Base-by-base conservation (phyloP, 2,113 vertebrate genomes). In the Colistium nudipinnis region DNA sequence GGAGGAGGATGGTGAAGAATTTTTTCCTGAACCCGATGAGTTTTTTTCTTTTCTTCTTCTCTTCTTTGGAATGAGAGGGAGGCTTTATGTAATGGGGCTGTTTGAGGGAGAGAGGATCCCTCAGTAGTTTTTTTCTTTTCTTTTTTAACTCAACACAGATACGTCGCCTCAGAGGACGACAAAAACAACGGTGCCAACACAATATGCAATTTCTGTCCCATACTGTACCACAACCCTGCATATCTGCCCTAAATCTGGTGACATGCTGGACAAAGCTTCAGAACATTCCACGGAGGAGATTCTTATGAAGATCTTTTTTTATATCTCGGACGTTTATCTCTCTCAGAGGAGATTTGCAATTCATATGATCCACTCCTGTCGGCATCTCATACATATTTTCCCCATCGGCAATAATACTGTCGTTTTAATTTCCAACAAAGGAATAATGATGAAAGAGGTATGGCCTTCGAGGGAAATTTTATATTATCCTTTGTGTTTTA, bases 1-100 rank as follows among this genome's bases (percentile, higher is more conserved):
- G 35, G 41, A 39, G 57, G 36, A 22, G 77, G 33, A 47, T 24
- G 38, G 70, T 89, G 89, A 90, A 76, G 80, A 85, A 85, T 89
- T 88, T 78, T 91, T 91, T 91, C 85, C 88, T 51, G 72, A n/a
- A 63, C 35, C 49, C 38, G 86, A 53, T 10, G 36, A 39, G 24
- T 43, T 67, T 68, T 85, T 71, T 70, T 66, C 67, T 45, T 43
- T 67, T 68, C 83, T 71, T 70, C 69, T 70, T 45, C 62, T 22
- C 28, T 56, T 55, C 54, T 55, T 4, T 4, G 59, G 71, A 79
- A 73, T 78, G 76, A 86, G 82, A 69, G 35, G 73, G 68, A 81
- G 77, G 72, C 75, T 85, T 88, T 88, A 82, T 83, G 74, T 69
- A 86, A 85, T 63, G 59, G 52, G 55, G 55, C 47, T 33, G 74